These are phyloP conservation scores for Peromyscus attwateri DNA, from an alignment of 2,797 vertebrate genomes.

Conservation along the genomic window DNA sequence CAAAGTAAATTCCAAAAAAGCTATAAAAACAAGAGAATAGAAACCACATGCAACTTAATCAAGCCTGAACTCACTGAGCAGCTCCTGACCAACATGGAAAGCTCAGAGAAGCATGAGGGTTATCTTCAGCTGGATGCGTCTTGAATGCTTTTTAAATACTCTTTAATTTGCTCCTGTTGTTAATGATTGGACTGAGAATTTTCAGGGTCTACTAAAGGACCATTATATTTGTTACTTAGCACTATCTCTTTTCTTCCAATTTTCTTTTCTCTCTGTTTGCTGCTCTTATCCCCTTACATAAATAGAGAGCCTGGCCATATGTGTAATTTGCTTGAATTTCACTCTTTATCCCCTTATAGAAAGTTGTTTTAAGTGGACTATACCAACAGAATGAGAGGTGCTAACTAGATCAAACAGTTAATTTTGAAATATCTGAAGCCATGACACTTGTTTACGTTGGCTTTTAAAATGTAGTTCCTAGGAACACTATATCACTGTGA, in stretches of 20 bases:
- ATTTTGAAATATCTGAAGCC: conserved; percentile 74
- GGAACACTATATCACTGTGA: conserved; percentile 78
- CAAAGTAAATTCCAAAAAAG: conserved; percentile 84
- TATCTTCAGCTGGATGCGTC: conserved; percentile 68
- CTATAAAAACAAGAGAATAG: conserved; percentile 85
- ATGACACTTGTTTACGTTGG: conserved; percentile 76
- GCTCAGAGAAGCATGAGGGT: conserved; percentile 72
- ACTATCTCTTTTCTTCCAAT: conserved; percentile 52
- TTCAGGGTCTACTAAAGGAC: conserved; percentile 67
- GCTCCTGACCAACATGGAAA: conserved; percentile 72
- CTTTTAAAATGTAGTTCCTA: conserved; percentile 79
- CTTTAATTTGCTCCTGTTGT: conserved; percentile 63
- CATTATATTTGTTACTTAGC: conserved; percentile 74
- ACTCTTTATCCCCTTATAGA: conserved; percentile 75
- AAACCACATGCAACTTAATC: conserved; percentile 85
- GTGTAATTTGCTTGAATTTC: conserved; percentile 75
- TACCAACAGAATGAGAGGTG: conserved; percentile 75
- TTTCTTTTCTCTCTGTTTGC: conserved; percentile 67
- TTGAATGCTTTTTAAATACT: conserved; percentile 74
- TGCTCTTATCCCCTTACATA: conserved; percentile 76
- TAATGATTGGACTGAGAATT: conserved; percentile 59
- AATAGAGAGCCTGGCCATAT: conserved; percentile 77
- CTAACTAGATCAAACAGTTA: conserved; percentile 79
- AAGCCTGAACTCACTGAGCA: conserved; percentile 80
- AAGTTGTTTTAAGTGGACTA: conserved; percentile 81